A percentile compares a stretch with the other conserved stretches of the same genome.
These are phyloP conservation scores for Molanna angustata DNA, from an alignment of 2,888 invertebrate genomes.

Conservation along the genomic window DNA sequence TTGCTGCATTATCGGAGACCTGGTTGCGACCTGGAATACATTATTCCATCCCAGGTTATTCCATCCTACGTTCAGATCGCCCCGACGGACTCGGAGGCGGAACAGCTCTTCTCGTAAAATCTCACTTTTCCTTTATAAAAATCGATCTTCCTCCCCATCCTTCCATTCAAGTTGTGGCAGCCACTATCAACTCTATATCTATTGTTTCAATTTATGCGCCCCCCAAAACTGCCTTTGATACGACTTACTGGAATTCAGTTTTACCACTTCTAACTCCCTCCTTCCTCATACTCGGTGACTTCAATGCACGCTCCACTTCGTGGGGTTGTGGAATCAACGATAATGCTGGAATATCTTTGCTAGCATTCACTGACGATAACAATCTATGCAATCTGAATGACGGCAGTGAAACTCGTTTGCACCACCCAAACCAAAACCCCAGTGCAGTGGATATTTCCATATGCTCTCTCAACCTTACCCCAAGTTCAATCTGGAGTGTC, in stretches of 20 bases:
- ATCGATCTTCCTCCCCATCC: not conserved
- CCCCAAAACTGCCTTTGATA: not conserved
- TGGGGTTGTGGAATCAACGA: not conserved
- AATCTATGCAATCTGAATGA: not conserved
- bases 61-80: not conserved
- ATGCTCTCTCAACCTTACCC: not conserved
- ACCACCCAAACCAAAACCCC: not conserved
- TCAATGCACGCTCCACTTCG: not conserved
- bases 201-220: not conserved
- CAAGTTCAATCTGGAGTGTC: not conserved
- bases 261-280: not conserved
- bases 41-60: not conserved
- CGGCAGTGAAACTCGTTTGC: not conserved
- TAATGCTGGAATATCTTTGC: not conserved
- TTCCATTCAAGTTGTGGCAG: not conserved
- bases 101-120: not conserved
- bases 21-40: not conserved
- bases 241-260: not conserved
- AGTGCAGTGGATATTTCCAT: not conserved
- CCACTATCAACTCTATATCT: not conserved
- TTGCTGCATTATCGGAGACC: not conserved
- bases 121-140: not conserved
- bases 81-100: not conserved
- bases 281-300: slow-evolving; percentile 1
- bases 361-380: not conserved